These are phyloP conservation scores for Merops nubicus DNA, from an alignment of 2,113 vertebrate species.

Conservation along the genomic window DNA sequence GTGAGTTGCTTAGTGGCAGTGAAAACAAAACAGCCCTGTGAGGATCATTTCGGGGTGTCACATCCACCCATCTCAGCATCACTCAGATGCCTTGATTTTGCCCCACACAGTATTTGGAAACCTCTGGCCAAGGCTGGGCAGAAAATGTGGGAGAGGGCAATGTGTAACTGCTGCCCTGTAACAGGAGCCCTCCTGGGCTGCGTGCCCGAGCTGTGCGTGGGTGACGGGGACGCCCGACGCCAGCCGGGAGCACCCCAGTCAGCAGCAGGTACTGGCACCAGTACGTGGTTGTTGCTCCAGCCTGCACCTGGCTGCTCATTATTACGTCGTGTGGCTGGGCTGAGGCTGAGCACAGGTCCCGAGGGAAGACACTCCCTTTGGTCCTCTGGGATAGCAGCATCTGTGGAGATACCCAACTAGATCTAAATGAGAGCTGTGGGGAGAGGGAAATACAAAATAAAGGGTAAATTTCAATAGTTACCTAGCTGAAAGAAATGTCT, in stretches of 20 bases:
- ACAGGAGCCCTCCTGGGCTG: rapidly evolving
- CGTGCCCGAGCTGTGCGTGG: rapidly evolving
- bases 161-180: background rate
- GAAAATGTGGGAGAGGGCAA: background rate
- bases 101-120: background rate
- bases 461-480: background rate
- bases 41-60: background rate
- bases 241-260: background rate
- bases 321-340: rapidly evolving
- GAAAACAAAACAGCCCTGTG: background rate
- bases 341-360: background rate
- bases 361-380: background rate
- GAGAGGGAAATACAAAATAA: background rate
- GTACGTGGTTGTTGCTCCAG: rapidly evolving
- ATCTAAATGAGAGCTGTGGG: background rate
- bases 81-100: background rate
- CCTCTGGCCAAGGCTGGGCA: background rate
- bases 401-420: background rate
- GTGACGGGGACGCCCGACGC: background rate
- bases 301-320: background rate
- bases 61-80: background rate
- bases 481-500: background rate
- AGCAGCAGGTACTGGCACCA: background rate
- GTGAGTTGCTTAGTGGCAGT: rapidly evolving
- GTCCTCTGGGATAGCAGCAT: background rate